These are phyloP conservation scores for Passer domesticus DNA, from an alignment of 2,113 vertebrate species.

Conservation along the genomic window DNA sequence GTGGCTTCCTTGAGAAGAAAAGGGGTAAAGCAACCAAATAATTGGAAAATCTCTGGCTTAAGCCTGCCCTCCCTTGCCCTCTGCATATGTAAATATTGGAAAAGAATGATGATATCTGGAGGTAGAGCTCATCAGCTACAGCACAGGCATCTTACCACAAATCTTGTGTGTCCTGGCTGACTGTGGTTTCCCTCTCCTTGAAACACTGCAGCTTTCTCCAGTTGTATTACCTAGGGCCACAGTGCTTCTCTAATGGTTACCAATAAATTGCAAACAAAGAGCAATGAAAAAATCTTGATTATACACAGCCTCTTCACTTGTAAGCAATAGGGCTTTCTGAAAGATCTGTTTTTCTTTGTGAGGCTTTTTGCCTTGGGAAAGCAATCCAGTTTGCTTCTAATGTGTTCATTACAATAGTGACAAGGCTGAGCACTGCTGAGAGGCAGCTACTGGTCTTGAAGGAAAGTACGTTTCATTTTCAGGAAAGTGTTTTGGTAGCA, in stretches of 20 bases:
- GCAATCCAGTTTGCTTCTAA: constrained; percentile 19
- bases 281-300: neutral
- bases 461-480: neutral
- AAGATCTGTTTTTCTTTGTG: neutral
- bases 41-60: neutral
- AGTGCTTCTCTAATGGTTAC: neutral
- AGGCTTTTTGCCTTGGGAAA: constrained; percentile 24
- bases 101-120: neutral
- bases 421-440: neutral
- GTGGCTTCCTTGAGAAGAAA: neutral
- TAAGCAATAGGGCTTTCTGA: neutral
- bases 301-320: neutral
- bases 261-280: constrained; percentile 22
- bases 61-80: neutral
- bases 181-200: neutral
- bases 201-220: neutral
- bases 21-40: neutral
- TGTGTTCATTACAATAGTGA: neutral
- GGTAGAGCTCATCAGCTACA: neutral
- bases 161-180: neutral
- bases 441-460: neutral
- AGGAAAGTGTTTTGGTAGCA: neutral
- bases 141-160: neutral
- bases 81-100: neutral
- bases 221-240: neutral